Base-by-base conservation (phyloP, 2,797 vertebrate species). In the Knipowitschia caucasica region DNA sequence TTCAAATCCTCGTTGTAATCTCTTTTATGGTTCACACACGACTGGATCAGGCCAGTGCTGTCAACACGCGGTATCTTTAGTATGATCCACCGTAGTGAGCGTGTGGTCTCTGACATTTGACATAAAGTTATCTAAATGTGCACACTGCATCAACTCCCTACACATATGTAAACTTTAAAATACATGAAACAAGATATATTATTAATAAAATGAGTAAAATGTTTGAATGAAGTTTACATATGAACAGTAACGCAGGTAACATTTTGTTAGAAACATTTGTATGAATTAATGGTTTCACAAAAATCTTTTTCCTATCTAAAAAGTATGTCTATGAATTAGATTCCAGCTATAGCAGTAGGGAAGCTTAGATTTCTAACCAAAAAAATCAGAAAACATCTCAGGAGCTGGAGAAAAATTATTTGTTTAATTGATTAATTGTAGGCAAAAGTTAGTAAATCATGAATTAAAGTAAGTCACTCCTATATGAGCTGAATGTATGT, bases 1-100 rank as follows among this genome's bases (percentile, higher is more conserved):
- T n/a, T 50, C 69, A 69, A 49, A 59, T 20, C 26, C 27, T 38
- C 43, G 9, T 18, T 39, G 45, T 72, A 71, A 78, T 67, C 73
- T 50, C 50, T 31, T 56, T 25, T 18, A 24, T 21, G 60, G 24
- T 9, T 38, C 58, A 27, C 51, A 38, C 42, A 17, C 49, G 18
- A 20, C 4, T 38, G 44, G 7, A n/a, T 21, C 38, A 30, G 35
- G 17, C 9, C 6, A n/a, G 29, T 12, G 18, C 7, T 24, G 40
- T 18, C 42, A 47, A 21, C 40, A 9, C 0, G 17, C 24, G 39
- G 11, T 18, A 14, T 47, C 26, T 20, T 47, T 47, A 30, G 26
- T 26, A 46, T 18, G 44, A 45, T 12, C 17, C 20, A 46, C 39
- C 18, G 11, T 3, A 5, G 39, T 5, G 39, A 4, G 24, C 23